Evolutionary conservation across 2,113 vertebrate species (phyloP).

Genomic region (Triplophysa rosa): DNA sequence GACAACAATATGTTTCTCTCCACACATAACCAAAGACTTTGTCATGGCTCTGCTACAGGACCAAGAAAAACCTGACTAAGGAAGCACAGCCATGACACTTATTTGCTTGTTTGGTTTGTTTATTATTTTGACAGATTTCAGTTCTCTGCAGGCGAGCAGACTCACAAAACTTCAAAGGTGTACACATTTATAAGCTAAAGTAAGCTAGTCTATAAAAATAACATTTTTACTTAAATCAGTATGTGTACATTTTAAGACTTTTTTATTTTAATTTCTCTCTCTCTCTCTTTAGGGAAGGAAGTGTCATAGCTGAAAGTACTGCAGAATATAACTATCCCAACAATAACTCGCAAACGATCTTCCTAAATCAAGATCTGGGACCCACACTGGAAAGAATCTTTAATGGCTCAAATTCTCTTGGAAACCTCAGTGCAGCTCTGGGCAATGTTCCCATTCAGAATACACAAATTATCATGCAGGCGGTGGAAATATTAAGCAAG

Average conservation of each 20-base stretch:
- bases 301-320: conserved; percentile 59
- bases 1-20: no score
- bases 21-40: no score
- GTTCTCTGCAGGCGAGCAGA: conserved; percentile 61
- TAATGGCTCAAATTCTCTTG: conserved; percentile 51
- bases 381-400: conserved; percentile 54
- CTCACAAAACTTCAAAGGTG: conserved; percentile 51
- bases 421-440: conserved; percentile 59
- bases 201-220: conserved; percentile 46
- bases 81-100: no score
- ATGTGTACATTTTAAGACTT: conserved; percentile 10
- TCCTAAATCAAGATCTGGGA: conserved; percentile 64
- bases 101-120: neutral
- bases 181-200: conserved; percentile 58
- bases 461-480: conserved; percentile 36
- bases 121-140: conserved; percentile 58
- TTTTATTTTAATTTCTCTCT: no score
- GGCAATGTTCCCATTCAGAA: conserved; percentile 39
- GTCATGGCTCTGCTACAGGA: no score
- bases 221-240: neutral
- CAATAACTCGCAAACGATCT: conserved; percentile 65
- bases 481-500: conserved; percentile 60
- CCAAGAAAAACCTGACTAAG: no score
- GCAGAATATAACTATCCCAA: conserved; percentile 67
- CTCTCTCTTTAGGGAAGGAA: conserved; percentile 54